Evolutionary conservation across 37 sponge, comb jelly and placozoan species (phyloP), one percentile per base, ranked within the genome.

Genomic region (Spongilla lacustris): DNA sequence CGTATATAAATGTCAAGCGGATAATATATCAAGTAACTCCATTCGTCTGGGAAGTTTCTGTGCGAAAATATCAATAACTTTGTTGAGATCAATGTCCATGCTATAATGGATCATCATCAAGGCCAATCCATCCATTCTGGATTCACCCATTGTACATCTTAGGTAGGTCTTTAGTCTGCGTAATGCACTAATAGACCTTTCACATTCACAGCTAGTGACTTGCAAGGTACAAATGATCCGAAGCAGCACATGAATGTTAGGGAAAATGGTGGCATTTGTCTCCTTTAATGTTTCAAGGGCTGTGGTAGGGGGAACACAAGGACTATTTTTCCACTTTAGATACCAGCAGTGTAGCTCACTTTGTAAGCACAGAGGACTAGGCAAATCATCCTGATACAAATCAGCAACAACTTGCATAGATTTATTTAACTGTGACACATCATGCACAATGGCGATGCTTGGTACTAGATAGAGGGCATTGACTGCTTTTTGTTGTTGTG

Each of bases 321-420:
- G 1, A 27, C 10, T 3, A 2, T 74, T 29, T n/a, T 36, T 41
- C 84, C 84, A 83, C 34, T 83, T 83, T 27, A 24, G 50, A 22
- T 68, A 34, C 89, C 89, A 88, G 50, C 82, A 49, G 34, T 88
- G 46, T 70, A 88, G 83, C 73, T 82, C 89, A 31, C 83, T 28
- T 76, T 76, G 71, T 31, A 69, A 17, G 2, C 50, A 66, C 24
- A 73, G 46, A 14, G 79, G 83, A 36, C 17, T 69, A 9, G 83
- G 72, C 68, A 88, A 14, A 36, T 88, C 83, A 38, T 69, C 79
- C 37, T 29, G 36, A 68, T 78, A 88, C 46, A 38, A 32, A 11
- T 82, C 72, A 6, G 75, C 29, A 8, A 83, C 35, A 22, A 82
- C 89, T 10, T 83, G 58, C 27, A 46, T 23, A 71, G 25, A 73